These are phyloP conservation scores for Aeoliscus strigatus DNA, from an alignment of 2,797 vertebrate species.

Conservation along the genomic window DNA sequence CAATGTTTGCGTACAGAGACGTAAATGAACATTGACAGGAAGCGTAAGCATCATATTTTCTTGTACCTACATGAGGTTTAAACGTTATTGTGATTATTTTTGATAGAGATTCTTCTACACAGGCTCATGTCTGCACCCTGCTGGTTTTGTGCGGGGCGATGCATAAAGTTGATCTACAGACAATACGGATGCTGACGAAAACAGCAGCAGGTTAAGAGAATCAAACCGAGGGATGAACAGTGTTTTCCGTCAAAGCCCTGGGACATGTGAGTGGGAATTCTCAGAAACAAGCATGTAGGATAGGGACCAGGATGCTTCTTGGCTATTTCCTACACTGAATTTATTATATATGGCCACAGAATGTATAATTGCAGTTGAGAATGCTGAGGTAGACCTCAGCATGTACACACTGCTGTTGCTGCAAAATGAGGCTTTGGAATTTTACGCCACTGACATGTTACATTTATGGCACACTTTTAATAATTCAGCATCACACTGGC, in stretches of 20 bases:
- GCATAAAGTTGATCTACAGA: conserved; percentile 17
- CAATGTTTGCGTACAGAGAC: too few relatives aligned
- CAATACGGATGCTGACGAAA: neutral
- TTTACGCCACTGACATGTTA: conserved; percentile 52
- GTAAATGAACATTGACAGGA: too few relatives aligned
- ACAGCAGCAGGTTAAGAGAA: conserved; percentile 1
- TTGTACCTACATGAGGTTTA: too few relatives aligned
- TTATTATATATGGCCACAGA: conserved; percentile 42
- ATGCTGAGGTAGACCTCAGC: conserved; percentile 58
- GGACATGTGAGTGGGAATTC: too few relatives aligned
- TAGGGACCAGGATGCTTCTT: conserved; percentile 16
- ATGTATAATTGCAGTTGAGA: conserved; percentile 54
- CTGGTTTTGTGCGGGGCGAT: conserved; percentile 70
- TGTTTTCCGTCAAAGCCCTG: too few relatives aligned
- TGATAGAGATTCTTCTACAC: conserved; percentile 37
- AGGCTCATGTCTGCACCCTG: conserved; percentile 87
- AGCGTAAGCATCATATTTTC: too few relatives aligned
- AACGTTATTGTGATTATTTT: conserved; percentile 10
- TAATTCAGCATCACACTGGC: conserved; percentile 33
- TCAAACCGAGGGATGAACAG: conserved; percentile 8
- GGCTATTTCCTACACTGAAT: conserved; percentile 31
- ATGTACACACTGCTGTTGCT: conserved; percentile 54
- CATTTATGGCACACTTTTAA: conserved; percentile 57
- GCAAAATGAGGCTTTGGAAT: conserved; percentile 57
- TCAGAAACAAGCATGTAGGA: too few relatives aligned